phyloP scores from a whole-genome alignment of 2,888 invertebrate species.

The Tachina lurida region DNA sequence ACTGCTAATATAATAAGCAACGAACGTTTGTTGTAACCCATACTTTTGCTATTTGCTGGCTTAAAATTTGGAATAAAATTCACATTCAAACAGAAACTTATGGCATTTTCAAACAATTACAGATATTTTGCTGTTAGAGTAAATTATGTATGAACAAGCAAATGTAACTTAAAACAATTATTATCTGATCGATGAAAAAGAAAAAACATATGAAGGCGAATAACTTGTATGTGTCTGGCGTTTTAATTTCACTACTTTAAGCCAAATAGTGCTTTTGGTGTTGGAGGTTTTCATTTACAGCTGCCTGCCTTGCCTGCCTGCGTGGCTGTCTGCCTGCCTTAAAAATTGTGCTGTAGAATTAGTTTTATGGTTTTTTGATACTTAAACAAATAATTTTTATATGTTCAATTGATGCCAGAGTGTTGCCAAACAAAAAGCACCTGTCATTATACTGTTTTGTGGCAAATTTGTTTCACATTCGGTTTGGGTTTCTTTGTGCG shows the following conservation, averaged over 20 bases:
- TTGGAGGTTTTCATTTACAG: constrained; percentile 66
- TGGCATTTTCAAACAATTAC: constrained; percentile 65
- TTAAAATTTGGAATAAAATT: constrained; percentile 11
- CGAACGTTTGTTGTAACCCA: constrained; percentile 56
- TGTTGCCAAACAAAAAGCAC: constrained; percentile 62
- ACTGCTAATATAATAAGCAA: constrained; percentile 14
- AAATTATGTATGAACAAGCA: constrained; percentile 60
- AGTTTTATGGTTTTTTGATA: not conserved
- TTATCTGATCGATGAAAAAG: constrained; percentile 73
- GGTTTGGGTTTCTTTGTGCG: constrained; percentile 23
- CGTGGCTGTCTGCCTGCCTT: not conserved
- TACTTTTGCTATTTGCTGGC: constrained; percentile 41
- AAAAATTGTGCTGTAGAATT: not conserved
- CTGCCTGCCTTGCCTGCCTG: constrained; percentile 29
- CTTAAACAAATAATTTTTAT: constrained; percentile 43
- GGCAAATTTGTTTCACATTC: constrained; percentile 57
- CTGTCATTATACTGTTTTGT: constrained; percentile 62
- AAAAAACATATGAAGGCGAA: constrained; percentile 26
- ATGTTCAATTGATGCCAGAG: constrained; percentile 40
- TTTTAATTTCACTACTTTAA: constrained; percentile 54
- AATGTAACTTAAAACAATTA: constrained; percentile 75
- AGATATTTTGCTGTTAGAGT: constrained; percentile 62
- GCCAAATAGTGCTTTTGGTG: constrained; percentile 14
- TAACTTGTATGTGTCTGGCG: constrained; percentile 33
- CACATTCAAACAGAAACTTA: constrained; percentile 41